Conservation (phyloP, 2,888 invertebrate species). For the Hemicrepidius hirtus region DNA sequence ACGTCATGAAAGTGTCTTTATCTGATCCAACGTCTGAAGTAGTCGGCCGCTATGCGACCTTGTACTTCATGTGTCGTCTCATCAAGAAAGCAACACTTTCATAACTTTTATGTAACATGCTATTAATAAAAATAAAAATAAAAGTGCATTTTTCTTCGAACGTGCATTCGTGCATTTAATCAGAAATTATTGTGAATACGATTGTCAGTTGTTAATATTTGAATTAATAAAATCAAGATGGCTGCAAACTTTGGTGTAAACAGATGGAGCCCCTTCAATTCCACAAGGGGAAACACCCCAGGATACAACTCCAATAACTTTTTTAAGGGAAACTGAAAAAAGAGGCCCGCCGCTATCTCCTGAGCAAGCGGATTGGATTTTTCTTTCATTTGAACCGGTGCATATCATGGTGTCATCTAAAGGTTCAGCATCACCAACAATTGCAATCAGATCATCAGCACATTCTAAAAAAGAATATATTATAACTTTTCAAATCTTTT, state of each 20-base stretch:
- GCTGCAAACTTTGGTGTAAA: conserved; percentile 34
- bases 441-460: background rate
- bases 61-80: too few relatives aligned
- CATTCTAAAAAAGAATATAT: conserved; percentile 19
- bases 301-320: conserved; percentile 46
- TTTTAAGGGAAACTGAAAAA: background rate
- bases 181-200: too few relatives aligned
- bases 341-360: conserved; percentile 37
- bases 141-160: too few relatives aligned
- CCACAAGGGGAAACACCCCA: conserved; percentile 39
- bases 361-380: conserved; percentile 3
- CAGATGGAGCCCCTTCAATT: conserved; percentile 20
- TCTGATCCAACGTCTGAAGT: too few relatives aligned
- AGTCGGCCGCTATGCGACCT: too few relatives aligned
- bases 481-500: background rate
- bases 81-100: too few relatives aligned
- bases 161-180: too few relatives aligned
- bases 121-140: too few relatives aligned
- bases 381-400: conserved; percentile 6
- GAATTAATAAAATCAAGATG: conserved; percentile 25
- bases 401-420: conserved; percentile 37
- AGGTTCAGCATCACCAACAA: conserved; percentile 6
- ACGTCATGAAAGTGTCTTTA: too few relatives aligned
- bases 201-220: too few relatives aligned
- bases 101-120: too few relatives aligned